A percentile compares a stretch with the other conserved stretches of the same genome.
Conservation (phyloP, 2,113 vertebrate genomes). For the Lonchura striata region DNA sequence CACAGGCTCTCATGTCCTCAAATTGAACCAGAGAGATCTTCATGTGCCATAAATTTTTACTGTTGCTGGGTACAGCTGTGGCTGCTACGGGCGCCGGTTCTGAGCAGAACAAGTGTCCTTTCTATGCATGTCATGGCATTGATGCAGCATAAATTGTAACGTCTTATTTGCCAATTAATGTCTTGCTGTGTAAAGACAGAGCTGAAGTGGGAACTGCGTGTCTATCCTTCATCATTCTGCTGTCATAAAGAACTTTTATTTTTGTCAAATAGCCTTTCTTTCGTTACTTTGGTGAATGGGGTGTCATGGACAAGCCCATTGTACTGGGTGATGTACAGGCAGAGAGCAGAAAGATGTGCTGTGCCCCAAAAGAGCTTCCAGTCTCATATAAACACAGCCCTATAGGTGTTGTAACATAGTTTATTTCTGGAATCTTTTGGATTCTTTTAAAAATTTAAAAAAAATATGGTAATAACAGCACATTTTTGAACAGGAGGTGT, state of each 20-base stretch:
- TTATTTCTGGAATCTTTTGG: background rate
- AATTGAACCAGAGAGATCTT: background rate
- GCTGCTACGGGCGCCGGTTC: rapidly evolving
- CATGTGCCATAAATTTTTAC: background rate
- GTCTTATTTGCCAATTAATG: background rate
- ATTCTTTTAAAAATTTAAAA: background rate
- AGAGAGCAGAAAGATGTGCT: background rate
- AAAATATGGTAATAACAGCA: background rate
- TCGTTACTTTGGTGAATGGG: background rate
- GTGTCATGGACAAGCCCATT: background rate
- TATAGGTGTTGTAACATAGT: background rate
- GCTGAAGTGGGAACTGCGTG: background rate
- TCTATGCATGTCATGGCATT: background rate
- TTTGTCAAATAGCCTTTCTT: background rate
- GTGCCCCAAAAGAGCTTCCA: background rate
- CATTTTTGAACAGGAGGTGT: rapidly evolving
- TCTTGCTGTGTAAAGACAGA: background rate
- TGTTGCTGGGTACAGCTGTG: background rate
- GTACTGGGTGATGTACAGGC: background rate
- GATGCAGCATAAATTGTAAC: background rate
- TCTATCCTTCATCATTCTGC: background rate
- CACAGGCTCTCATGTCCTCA: background rate
- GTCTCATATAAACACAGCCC: background rate
- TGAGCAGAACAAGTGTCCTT: background rate
- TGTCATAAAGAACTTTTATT: conserved; percentile 1